Conservation (phyloP, 2,888 invertebrate species). For the Tenthredo notha region DNA sequence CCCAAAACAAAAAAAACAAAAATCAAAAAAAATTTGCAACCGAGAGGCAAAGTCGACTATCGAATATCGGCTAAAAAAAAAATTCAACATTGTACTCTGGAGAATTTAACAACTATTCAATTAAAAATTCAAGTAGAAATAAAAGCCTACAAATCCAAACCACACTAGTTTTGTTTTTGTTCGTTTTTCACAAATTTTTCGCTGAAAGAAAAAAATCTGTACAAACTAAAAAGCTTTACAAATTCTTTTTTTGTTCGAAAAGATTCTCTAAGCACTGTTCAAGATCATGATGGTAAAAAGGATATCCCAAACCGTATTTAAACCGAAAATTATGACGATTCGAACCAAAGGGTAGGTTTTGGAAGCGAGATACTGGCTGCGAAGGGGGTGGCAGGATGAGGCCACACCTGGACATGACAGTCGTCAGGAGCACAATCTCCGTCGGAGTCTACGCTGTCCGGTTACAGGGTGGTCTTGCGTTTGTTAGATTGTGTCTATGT, state of each 20-base stretch:
- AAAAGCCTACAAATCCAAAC: neutral
- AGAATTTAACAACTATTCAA: neutral
- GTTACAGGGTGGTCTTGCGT: conserved; percentile 31
- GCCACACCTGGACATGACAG: conserved; percentile 64
- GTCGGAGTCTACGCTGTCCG: conserved; percentile 1
- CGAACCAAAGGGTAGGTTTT: neutral
- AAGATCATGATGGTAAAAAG: neutral
- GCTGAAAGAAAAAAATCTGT: neutral
- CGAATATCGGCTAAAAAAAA: neutral
- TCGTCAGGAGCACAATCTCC: conserved; percentile 64
- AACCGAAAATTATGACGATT: neutral
- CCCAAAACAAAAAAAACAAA: neutral
- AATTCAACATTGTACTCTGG: neutral
- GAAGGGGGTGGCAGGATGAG: conserved; percentile 16
- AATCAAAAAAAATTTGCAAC: conserved; percentile 10
- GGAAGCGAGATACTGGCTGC: neutral
- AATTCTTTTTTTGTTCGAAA: neutral
- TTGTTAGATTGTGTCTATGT: conserved; percentile 43
- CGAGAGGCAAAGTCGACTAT: neutral
- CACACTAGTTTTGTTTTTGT: neutral
- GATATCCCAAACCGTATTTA: neutral
- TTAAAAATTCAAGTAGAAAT: neutral
- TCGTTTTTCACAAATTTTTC: neutral
- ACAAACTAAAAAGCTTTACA: neutral
- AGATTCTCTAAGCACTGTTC: neutral